Base-by-base conservation (phyloP, 2,888 invertebrate genomes). In the Apamea monoglypha region DNA sequence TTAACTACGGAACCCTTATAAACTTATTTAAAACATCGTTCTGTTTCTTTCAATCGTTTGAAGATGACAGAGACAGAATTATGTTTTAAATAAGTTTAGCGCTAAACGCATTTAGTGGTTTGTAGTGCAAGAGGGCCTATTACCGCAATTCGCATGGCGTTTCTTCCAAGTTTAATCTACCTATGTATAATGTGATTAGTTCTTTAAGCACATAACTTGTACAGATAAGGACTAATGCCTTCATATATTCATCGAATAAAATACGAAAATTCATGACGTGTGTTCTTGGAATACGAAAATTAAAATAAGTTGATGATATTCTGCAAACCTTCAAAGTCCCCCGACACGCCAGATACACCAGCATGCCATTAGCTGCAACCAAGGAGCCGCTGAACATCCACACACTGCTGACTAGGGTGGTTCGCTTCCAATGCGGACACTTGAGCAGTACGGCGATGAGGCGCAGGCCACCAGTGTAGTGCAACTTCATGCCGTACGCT, bases 401-500 rank as follows among this genome's bases (percentile, higher is more conserved):
- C n/a, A 93, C 83, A 6, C 90, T 86, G 74, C 93, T 93, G 78
- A 94, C 91, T 2, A 87, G 59, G 3, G 90, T 84, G 5, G 94
- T 92, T 6, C 96, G 90, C 3, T 90, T 76, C 96, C 96, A 96
- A 87, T 95, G 93, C 0, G 96, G 95, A 29, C 92, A 93, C 76
- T 93, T 92, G 44, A 96, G 91, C 56, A 96, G 88, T 82, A 96
- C 92, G 3, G 95, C 91, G 61, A 96, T 91, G 32, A 96, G 93
- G 0, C 96, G 94, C 18, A 96, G 91, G 0, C 96, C 96, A 0
- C 94, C 93, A 0, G 96, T 97, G 90, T 96, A 96, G 87, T 96
- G 96, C 3, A 97, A 92, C 91, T 97, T 97, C 96, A 96, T 96
- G 83, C 94, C 94, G 90, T 97, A 97, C 47, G 95, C 95, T 91